These are phyloP conservation scores for Brachionichthys hirsutus DNA, from an alignment of 2,113 vertebrate species.

Conservation along the genomic window DNA sequence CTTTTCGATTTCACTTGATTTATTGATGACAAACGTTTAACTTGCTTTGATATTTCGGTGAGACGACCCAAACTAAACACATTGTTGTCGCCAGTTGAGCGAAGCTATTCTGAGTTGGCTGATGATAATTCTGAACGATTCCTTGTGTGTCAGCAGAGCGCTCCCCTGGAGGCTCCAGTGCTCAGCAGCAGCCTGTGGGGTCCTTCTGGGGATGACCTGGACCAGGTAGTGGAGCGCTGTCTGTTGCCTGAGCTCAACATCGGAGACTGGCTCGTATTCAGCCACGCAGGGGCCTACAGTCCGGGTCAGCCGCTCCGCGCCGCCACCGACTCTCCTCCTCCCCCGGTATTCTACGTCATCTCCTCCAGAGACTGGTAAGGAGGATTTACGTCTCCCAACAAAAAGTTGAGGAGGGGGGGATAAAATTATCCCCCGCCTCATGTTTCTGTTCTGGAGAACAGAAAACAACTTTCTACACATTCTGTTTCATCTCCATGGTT, in stretches of 20 bases:
- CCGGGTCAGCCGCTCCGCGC: constrained; percentile 80
- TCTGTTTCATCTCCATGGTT: too few relatives aligned
- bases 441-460: too few relatives aligned
- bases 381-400: neutral
- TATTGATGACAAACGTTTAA: too few relatives aligned
- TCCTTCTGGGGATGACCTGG: constrained; percentile 91
- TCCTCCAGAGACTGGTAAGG: constrained; percentile 92
- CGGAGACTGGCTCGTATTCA: constrained; percentile 95
- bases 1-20: neutral
- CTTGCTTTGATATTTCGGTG: neutral
- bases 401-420: too few relatives aligned
- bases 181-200: constrained; percentile 96
- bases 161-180: constrained; percentile 80
- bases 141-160: constrained; percentile 37
- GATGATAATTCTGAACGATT: neutral
- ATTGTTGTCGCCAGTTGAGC: neutral
- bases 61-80: neutral
- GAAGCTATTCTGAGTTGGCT: neutral
- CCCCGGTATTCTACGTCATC: constrained; percentile 89
- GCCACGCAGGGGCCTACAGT: constrained; percentile 86
- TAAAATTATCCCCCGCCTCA: too few relatives aligned
- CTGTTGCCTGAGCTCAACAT: constrained; percentile 89
- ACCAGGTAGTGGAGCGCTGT: constrained; percentile 92
- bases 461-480: too few relatives aligned
- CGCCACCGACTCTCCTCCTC: constrained; percentile 79